These are phyloP conservation scores for Amblyjoppa proteus DNA, from an alignment of 2,888 invertebrate species.

Conservation along the genomic window DNA sequence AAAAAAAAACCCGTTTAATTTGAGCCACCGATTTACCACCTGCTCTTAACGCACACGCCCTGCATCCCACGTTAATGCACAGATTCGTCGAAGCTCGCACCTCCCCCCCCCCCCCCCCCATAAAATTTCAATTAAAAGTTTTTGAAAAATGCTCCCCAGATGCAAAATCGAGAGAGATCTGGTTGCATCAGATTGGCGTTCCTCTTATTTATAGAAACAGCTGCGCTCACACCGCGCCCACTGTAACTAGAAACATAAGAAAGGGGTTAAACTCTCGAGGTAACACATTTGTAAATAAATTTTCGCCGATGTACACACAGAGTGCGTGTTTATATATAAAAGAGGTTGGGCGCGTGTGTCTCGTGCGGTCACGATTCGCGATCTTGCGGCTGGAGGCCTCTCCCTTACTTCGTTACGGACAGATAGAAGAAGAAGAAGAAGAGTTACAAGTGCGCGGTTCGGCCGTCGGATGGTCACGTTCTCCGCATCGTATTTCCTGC, in stretches of 20 bases:
- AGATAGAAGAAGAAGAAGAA: constrained; percentile 5
- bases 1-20: neutral
- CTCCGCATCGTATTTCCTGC: constrained; percentile 53
- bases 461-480: constrained; percentile 56
- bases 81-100: neutral
- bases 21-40: constrained; percentile 10
- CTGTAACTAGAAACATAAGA: constrained; percentile 68
- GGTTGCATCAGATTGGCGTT: constrained; percentile 82
- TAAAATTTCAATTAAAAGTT: neutral
- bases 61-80: neutral
- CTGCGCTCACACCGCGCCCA: constrained; percentile 76
- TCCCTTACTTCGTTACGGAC: neutral
- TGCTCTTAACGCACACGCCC: neutral
- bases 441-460: constrained; percentile 24
- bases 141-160: neutral
- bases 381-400: constrained; percentile 56
- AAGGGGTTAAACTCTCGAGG: constrained; percentile 66
- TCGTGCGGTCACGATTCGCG: constrained; percentile 62
- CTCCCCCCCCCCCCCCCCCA: neutral
- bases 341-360: constrained; percentile 57
- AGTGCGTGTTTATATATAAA: constrained; percentile 38
- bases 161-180: constrained; percentile 61
- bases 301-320: constrained; percentile 49
- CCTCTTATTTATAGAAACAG: constrained; percentile 81
- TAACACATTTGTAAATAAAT: constrained; percentile 67